Evolutionary conservation across 2,888 invertebrate species (phyloP), one percentile per base, ranked within the genome.

Genomic region (Agriopis aurantiaria): DNA sequence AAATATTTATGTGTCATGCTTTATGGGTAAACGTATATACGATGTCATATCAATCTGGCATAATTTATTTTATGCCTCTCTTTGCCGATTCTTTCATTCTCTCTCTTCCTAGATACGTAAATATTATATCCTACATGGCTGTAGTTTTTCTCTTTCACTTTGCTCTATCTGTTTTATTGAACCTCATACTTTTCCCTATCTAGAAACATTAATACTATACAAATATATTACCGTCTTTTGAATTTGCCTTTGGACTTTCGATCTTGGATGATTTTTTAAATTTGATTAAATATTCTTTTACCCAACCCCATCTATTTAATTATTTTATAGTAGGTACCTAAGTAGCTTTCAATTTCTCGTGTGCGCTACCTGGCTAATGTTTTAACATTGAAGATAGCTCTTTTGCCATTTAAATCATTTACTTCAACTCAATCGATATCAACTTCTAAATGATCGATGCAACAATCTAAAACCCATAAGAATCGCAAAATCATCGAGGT

Each of bases 401-500:
- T 33, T 33, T 33, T 33, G 33, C 2, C 5, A 3, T 33, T 33
- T 33, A 33, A 33, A 33, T 3, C 5, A 43, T 43, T 43, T 43
- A 6, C 7, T 43, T 43, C 43, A 43, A 43, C 46, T 4, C 8
- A 46, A 10, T 4, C 12, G 7, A 10, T 46, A 51, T 8, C 33
- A 63, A 48, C 8, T 12, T 40, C 12, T 40, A 45, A 8, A 53
- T 41, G 65, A n/a, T 65, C 33, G 58, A 51, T 51, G 52, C 17
- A 55, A 60, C 41, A 59, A 65, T 65, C 52, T 23, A 43, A 33
- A 45, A n/a, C 23, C 12, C 51, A 59, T 7, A 7, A 23, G 46
- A 23, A 23, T 43, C 23, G 43, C 11, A 43, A 58, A 52, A 65
- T 58, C 48, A 64, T 61, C 65, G 69, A 61, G 65, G 65, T 68